These are phyloP conservation scores for Drosophila anomelani DNA, from an alignment of 2,888 invertebrate species.

Conservation along the genomic window DNA sequence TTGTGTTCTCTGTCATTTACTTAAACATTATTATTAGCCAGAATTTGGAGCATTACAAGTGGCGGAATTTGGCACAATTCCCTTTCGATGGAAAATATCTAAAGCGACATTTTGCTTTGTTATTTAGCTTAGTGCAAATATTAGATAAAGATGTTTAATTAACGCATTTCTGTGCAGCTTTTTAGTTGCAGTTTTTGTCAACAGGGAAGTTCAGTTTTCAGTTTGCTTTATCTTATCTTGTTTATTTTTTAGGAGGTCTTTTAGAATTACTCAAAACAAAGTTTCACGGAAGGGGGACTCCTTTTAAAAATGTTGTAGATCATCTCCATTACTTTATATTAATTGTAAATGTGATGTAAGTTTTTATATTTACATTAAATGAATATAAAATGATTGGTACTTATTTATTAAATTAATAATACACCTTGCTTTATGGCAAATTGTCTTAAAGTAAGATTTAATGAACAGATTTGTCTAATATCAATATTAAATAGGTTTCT, in stretches of 20 bases:
- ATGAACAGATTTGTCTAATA: not conserved
- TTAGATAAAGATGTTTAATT: not conserved
- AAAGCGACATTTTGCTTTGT: not conserved
- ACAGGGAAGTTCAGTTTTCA: not conserved
- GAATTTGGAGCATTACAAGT: not conserved
- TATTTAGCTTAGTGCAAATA: not conserved
- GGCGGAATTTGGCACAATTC: not conserved
- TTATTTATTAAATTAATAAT: not conserved
- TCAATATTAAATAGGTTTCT: too few species aligned
- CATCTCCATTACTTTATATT: not conserved
- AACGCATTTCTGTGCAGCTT: not conserved
- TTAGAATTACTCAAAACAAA: not conserved
- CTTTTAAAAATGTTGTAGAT: not conserved
- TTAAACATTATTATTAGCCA: constrained; percentile 1
- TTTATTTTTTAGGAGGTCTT: not conserved
- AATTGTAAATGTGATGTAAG: not conserved
- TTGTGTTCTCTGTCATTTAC: constrained; percentile 1
- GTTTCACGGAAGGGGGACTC: not conserved
- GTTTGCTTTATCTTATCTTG: not conserved
- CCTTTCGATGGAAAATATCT: not conserved
- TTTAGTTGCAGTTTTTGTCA: not conserved
- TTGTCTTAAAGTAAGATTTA: not conserved
- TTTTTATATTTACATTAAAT: not conserved
- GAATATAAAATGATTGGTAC: not conserved
- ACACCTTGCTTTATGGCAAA: not conserved